Conservation (phyloP, 92 coral and sea anemone genomes). For the Hydrozoanthus gracilis region DNA sequence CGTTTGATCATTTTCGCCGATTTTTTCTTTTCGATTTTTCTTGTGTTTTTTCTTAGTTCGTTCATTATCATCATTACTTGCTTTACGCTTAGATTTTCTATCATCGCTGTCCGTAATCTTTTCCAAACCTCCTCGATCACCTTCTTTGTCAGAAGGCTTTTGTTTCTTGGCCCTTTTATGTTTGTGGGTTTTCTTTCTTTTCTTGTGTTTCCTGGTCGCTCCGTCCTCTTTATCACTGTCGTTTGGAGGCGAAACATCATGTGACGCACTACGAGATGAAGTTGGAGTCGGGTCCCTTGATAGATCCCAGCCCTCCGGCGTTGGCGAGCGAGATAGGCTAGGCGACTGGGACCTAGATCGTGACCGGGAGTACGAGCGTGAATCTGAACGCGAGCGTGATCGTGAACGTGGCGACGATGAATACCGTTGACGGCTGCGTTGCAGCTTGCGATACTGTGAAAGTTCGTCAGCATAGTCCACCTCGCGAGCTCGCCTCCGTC, state of each 20-base stretch:
- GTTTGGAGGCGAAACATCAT: neutral
- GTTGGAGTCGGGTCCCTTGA: constrained; percentile 87
- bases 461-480: constrained; percentile 87
- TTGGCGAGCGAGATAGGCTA: constrained; percentile 85
- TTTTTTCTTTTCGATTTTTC: constrained; percentile 44
- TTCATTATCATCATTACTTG: constrained; percentile 52
- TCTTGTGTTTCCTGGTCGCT: constrained; percentile 76
- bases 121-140: constrained; percentile 20
- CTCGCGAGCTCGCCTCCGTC: constrained; percentile 41
- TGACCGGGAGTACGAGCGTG: constrained; percentile 77
- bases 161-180: constrained; percentile 83
- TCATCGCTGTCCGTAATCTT: constrained; percentile 42
- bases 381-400: constrained; percentile 76
- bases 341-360: constrained; percentile 82
- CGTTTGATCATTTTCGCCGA: constrained; percentile 29
- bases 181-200: constrained; percentile 85
- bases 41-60: constrained; percentile 60
- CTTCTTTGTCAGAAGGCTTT: constrained; percentile 56
- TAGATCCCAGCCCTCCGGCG: constrained; percentile 98
- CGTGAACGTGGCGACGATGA: constrained; percentile 78
- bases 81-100: constrained; percentile 52
- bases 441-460: constrained; percentile 79
- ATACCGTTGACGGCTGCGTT: constrained; percentile 75
- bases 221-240: constrained; percentile 47
- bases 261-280: constrained; percentile 64